phyloP scores from a whole-genome alignment of 2,797 vertebrate species.

The Amniataba percoides region DNA sequence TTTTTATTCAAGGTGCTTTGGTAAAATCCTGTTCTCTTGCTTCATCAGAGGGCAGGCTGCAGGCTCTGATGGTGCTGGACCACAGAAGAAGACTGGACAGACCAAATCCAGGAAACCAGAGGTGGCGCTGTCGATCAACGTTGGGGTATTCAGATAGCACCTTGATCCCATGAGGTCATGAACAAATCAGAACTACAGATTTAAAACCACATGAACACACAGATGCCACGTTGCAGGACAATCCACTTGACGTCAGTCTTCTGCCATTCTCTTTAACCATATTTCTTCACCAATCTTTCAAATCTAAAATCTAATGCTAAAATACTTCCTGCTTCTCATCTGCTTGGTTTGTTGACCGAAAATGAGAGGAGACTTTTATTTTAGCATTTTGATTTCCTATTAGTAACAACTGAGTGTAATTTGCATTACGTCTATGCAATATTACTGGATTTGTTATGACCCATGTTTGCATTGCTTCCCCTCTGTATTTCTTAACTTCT shows the following conservation, averaged over 20 bases:
- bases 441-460: constrained; percentile 2
- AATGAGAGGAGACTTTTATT: constrained; percentile 15
- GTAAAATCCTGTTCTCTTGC: background rate
- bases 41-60: constrained; percentile 65
- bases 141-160: constrained; percentile 84
- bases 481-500: background rate
- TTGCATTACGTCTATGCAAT: constrained; percentile 42
- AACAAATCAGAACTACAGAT: constrained; percentile 38
- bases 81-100: constrained; percentile 67
- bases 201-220: constrained; percentile 5
- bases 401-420: constrained; percentile 28
- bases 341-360: constrained; percentile 14
- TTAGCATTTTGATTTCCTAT: constrained; percentile 33
- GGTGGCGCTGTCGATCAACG: constrained; percentile 87
- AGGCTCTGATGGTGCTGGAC: constrained; percentile 36
- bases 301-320: background rate
- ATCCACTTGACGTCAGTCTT: constrained; percentile 47
- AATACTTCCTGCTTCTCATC: background rate
- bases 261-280: constrained; percentile 24
- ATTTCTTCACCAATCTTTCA: constrained; percentile 16
- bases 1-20: background rate
- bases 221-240: constrained; percentile 58
- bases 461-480: background rate
- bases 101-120: constrained; percentile 84
- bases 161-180: background rate